These are phyloP conservation scores for Girardinichthys multiradiatus DNA, from an alignment of 2,113 vertebrate genomes.

Conservation along the genomic window DNA sequence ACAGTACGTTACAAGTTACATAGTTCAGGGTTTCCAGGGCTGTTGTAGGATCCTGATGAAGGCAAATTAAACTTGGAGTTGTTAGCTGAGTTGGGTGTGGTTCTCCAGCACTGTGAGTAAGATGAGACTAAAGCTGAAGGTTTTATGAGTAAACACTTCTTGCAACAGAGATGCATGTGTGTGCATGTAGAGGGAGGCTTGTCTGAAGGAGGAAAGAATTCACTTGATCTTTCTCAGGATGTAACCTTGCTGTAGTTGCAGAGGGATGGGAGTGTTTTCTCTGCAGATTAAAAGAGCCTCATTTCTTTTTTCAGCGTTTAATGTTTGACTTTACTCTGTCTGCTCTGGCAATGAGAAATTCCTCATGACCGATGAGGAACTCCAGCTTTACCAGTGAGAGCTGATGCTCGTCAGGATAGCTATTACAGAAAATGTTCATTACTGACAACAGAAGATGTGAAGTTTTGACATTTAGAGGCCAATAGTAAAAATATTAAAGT, in stretches of 20 bases:
- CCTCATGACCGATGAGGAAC: conserved; percentile 35
- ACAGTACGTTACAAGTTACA: too few species aligned
- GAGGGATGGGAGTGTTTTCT: conserved; percentile 51
- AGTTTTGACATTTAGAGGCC: not conserved
- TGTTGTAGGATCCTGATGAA: not conserved
- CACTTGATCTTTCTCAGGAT: conserved; percentile 43
- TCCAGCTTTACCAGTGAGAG: conserved; percentile 16
- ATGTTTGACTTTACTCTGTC: conserved; percentile 16
- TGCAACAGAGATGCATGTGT: not conserved
- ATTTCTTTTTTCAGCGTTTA: conserved; percentile 30
- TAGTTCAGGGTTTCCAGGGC: too few species aligned
- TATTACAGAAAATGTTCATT: not conserved
- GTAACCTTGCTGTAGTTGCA: conserved; percentile 35
- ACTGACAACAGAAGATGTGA: too few species aligned
- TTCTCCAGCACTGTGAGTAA: not conserved
- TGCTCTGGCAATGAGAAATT: conserved; percentile 24
- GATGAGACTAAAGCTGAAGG: not conserved
- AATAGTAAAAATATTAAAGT: too few species aligned
- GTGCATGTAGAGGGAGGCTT: not conserved
- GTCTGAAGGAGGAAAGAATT: conserved; percentile 26
- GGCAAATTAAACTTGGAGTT: not conserved
- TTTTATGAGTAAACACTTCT: not conserved
- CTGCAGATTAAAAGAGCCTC: conserved; percentile 25
- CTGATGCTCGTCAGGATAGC: not conserved
- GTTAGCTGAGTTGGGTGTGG: not conserved